Evolutionary conservation across 2,888 invertebrate species (phyloP).

Genomic region (Mantis religiosa): DNA sequence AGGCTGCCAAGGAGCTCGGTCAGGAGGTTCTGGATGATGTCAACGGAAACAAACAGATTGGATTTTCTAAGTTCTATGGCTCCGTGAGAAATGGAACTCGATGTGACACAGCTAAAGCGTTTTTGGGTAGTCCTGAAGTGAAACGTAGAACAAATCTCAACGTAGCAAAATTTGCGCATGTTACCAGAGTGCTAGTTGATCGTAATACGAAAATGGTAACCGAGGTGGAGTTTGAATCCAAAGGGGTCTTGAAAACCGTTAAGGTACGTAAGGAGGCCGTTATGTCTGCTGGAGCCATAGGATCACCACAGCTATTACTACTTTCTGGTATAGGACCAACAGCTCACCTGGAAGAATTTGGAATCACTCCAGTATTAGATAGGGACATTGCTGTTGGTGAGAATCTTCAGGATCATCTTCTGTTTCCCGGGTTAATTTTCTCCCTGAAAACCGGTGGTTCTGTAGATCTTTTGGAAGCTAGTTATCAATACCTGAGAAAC

Average conservation of each 20-base stretch:
- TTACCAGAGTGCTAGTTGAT: constrained; percentile 56
- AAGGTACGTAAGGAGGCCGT: background rate
- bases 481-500: constrained; percentile 45
- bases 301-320: constrained; percentile 13
- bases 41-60: constrained; percentile 48
- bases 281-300: background rate
- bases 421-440: background rate
- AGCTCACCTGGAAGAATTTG: background rate
- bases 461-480: constrained; percentile 32
- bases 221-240: constrained; percentile 55
- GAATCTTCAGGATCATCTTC: constrained; percentile 43
- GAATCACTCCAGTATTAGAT: background rate
- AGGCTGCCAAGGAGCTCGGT: constrained; percentile 31
- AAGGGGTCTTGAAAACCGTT: constrained; percentile 41
- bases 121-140: constrained; percentile 52
- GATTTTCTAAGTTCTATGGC: constrained; percentile 36
- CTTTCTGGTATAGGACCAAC: constrained; percentile 11
- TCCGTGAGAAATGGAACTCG: constrained; percentile 63
- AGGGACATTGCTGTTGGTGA: background rate
- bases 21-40: constrained; percentile 57
- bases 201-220: constrained; percentile 52
- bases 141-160: constrained; percentile 59
- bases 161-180: constrained; percentile 56
- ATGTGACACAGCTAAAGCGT: constrained; percentile 63
- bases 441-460: background rate